These are phyloP conservation scores for Copidosoma floridanum DNA, from an alignment of 1,140 invertebrate genomes.

Conservation along the genomic window DNA sequence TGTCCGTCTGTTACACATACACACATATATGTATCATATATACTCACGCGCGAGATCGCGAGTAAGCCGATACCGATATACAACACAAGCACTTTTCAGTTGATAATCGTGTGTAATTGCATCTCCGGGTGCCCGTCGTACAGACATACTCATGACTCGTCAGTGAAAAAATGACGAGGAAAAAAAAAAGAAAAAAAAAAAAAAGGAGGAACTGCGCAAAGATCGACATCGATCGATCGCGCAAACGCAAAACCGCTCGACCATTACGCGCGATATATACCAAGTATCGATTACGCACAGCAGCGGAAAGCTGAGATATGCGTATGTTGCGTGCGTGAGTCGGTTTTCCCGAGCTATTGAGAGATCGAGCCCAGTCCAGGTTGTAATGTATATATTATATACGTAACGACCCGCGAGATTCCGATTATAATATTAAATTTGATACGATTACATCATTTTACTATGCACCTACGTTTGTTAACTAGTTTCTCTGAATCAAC, in stretches of 20 bases:
- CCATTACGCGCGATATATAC: conserved; percentile 41
- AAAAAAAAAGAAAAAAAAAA: too few relatives aligned
- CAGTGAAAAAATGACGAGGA: too few relatives aligned
- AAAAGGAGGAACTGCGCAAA: too few relatives aligned
- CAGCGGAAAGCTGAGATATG: conserved; percentile 26
- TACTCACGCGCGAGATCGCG: neutral
- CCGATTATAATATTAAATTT: neutral
- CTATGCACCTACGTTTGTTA: too few relatives aligned
- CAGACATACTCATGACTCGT: too few relatives aligned
- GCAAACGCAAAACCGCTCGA: conserved; percentile 39
- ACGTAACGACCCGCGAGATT: neutral
- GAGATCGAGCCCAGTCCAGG: neutral
- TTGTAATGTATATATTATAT: neutral
- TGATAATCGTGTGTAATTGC: conserved; percentile 28
- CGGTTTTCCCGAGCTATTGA: conserved; percentile 42
- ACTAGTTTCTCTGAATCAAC: too few relatives aligned
- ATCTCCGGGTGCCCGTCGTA: conserved; percentile 8
- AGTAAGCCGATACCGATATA: conserved; percentile 9
- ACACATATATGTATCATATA: neutral
- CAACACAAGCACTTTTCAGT: conserved; percentile 6
- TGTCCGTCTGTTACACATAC: neutral
- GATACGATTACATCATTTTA: conserved; percentile 7
- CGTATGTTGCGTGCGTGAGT: too few relatives aligned
- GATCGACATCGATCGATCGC: conserved; percentile 25
- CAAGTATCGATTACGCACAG: conserved; percentile 45